Percentiles rank a stretch among this genome's conserved stretches.
Conservation (phyloP, 2,113 vertebrate genomes). For the Rhipidura dahli region DNA sequence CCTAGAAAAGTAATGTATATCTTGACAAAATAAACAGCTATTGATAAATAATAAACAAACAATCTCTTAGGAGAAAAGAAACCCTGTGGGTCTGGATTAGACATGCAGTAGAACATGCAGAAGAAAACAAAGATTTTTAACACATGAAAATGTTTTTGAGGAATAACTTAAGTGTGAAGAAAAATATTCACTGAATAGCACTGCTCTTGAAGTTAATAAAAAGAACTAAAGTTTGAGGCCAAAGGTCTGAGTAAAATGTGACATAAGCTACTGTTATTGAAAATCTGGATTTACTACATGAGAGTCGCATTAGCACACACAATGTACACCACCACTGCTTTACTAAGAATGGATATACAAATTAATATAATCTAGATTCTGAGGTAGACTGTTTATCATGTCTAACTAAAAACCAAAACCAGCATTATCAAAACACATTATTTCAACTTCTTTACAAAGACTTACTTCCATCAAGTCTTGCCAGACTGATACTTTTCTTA, state of each 20-base stretch:
- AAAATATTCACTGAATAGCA: neutral
- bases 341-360: neutral
- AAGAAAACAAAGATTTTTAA: neutral
- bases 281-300: neutral
- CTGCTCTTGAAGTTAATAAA: neutral
- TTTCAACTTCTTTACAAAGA: neutral
- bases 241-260: neutral
- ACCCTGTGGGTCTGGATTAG: neutral
- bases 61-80: neutral
- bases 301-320: neutral
- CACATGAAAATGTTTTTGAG: neutral
- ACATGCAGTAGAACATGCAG: neutral
- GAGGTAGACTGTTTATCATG: neutral
- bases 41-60: neutral
- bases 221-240: neutral
- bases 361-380: neutral
- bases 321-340: neutral
- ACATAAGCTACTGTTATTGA: neutral
- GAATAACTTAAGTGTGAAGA: neutral
- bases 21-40: neutral
- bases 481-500: neutral
- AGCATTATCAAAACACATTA: neutral
- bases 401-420: neutral
- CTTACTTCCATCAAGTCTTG: neutral
- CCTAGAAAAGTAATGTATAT: neutral